A percentile compares a stretch with the other conserved stretches of the same genome.
Evolutionary conservation across 2,888 invertebrate genomes (phyloP).

Genomic region (Nesidiocoris tenuis): DNA sequence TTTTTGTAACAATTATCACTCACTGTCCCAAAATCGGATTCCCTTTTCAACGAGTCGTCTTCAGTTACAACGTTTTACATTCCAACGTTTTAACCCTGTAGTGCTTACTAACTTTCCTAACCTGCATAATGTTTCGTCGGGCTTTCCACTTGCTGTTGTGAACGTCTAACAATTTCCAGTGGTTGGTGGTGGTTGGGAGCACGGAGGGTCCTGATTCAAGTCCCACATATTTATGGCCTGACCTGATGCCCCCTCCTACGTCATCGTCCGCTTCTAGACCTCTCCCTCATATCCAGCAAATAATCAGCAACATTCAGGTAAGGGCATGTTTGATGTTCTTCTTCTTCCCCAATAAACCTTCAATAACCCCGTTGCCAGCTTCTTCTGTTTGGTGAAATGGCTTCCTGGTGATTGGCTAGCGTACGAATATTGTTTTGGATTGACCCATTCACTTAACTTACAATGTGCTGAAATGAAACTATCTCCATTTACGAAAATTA

Average conservation of each 20-base stretch:
- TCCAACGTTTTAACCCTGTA: too few species aligned
- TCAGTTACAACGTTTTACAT: too few species aligned
- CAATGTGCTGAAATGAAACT: neutral
- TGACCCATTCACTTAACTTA: too few species aligned
- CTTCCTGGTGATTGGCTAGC: too few species aligned
- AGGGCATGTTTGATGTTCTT: slow-evolving; percentile 53
- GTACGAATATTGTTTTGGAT: too few species aligned
- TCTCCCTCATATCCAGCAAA: slow-evolving; percentile 68
- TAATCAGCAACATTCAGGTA: slow-evolving; percentile 72
- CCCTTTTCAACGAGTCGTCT: too few species aligned
- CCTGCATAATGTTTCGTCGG: neutral
- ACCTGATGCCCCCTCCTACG: slow-evolving; percentile 48
- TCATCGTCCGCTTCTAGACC: slow-evolving; percentile 50
- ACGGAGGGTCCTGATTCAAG: slow-evolving; percentile 36
- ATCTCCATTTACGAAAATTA: too few species aligned
- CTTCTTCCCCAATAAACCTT: neutral
- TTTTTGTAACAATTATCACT: too few species aligned
- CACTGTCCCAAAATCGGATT: too few species aligned
- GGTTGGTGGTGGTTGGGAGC: slow-evolving; percentile 37
- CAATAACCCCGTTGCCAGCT: too few species aligned
- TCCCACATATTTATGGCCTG: slow-evolving; percentile 48
- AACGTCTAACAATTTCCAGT: slow-evolving; percentile 26
- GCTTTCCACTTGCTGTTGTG: neutral
- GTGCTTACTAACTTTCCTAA: too few species aligned
- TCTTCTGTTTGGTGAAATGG: too few species aligned